Evolutionary conservation across 2,113 vertebrate species (phyloP).

Genomic region (Mesoclemmys tuberculata): DNA sequence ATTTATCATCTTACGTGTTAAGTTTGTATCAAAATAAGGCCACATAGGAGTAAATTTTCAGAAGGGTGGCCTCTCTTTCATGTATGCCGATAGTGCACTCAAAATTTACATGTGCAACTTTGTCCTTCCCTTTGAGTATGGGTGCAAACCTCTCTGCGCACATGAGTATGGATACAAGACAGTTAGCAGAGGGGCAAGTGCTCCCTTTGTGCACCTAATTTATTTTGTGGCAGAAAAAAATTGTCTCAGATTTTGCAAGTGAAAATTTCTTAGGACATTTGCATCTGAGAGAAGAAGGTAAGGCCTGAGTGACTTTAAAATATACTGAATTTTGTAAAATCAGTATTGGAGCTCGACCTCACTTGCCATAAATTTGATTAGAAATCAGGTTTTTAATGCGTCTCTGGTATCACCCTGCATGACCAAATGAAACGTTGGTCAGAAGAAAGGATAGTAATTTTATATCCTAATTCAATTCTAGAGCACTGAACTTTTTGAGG

Average conservation of each 20-base stretch:
- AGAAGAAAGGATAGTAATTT: background rate
- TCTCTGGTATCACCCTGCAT: background rate
- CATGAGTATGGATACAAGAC: background rate
- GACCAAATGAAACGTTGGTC: background rate
- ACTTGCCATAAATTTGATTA: background rate
- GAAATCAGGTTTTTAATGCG: background rate
- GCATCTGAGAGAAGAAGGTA: background rate
- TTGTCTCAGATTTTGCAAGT: background rate
- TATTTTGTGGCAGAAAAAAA: background rate
- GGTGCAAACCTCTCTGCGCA: constrained; percentile 27
- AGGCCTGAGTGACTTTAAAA: background rate
- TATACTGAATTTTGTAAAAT: background rate
- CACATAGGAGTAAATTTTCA: background rate
- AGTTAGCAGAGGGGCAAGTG: constrained; percentile 2
- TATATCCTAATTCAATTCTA: background rate
- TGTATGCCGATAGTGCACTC: background rate
- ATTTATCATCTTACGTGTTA: background rate
- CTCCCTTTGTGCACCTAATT: constrained; percentile 11
- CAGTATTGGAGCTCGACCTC: background rate
- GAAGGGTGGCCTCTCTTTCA: background rate
- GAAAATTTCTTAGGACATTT: background rate
- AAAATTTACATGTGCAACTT: background rate
- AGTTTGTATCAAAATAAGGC: background rate
- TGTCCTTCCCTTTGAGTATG: constrained; percentile 40
- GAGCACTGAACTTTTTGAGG: background rate